Percentiles rank a stretch among this genome's conserved stretches.
phyloP scores from a whole-genome alignment of 2,888 invertebrate species.

The Deilephila porcellus region DNA sequence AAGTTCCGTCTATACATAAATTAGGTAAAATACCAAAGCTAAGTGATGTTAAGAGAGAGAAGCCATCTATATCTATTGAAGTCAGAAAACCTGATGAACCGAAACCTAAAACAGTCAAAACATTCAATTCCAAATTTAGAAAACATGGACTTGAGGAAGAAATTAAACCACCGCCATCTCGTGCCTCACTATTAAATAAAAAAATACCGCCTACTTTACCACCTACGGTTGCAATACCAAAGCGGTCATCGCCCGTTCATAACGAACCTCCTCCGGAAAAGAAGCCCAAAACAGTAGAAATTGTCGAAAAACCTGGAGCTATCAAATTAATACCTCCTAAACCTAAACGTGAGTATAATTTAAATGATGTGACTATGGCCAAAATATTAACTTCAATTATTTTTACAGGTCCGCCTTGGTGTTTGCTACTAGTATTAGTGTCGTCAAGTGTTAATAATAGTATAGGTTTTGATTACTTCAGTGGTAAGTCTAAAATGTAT shows the following conservation, averaged over 20 bases:
- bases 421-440: conserved; percentile 48
- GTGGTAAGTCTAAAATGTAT: conserved; percentile 83
- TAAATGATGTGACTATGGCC: conserved; percentile 41
- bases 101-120: conserved; percentile 96
- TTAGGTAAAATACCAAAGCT: conserved; percentile 92
- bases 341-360: conserved; percentile 94
- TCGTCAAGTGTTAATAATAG: conserved; percentile 53
- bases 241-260: conserved; percentile 79
- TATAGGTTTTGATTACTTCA: conserved; percentile 64
- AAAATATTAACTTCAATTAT: conserved; percentile 67
- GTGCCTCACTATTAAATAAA: conserved; percentile 86
- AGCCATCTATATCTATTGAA: conserved; percentile 93
- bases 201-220: conserved; percentile 81
- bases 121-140: conserved; percentile 95
- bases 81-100: conserved; percentile 89
- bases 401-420: conserved; percentile 73
- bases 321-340: conserved; percentile 95
- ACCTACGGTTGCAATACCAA: conserved; percentile 72
- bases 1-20: conserved; percentile 88
- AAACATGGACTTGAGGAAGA: conserved; percentile 96
- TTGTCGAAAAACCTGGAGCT: conserved; percentile 90
- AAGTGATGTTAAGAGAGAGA: conserved; percentile 85
- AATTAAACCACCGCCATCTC: conserved; percentile 92
- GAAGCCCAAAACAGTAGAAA: conserved; percentile 87
- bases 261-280: conserved; percentile 89